Evolutionary conservation across 2,888 invertebrate species (phyloP), one percentile per base, ranked within the genome.

Genomic region (Latrodectus hesperus): DNA sequence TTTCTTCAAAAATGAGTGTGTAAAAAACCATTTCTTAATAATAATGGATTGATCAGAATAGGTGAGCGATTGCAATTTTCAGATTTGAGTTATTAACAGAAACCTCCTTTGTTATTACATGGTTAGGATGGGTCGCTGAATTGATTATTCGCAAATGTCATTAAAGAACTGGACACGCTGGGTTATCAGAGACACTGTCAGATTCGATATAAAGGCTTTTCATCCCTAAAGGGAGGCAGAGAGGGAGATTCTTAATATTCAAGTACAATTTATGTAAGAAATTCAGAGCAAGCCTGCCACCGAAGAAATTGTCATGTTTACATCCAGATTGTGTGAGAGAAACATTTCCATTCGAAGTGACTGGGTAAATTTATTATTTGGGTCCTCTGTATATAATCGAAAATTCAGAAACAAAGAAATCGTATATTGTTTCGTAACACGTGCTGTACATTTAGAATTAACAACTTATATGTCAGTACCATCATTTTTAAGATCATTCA

Each of bases 221-320:
- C 14, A 4, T 12, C 6, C 16, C 38, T 55, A 55, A 55, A 14
- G 2, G 55, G 10, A 55, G 55, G 14, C 55, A 55, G 55, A 55
- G 1, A 16, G 38, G 38, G 14, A 71, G 9, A 49, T 14, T 16
- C 49, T 71, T 49, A 49, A 71, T 71, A 16, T 10, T 9, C 22
- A 71, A 71, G 12, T 71, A 49, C 38, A 49, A 38, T 49, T 49
- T 49, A 16, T 71, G 71, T 49, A 71, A 71, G 38, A 71, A n/a
- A 9, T 49, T 71, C 49, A 12, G 38, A 49, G 38, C 38, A 14
- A 71, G 38, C 8, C 71, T 5, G 16, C 10, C 49, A 14, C 22
- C 49, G 16, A 26, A 71, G 16, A 49, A 49, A 38, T 38, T 71
- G 49, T 26, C 11, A 38, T 49, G 49, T 71, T 71, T 71, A 26